A percentile compares a stretch with the other conserved stretches of the same genome.
phyloP scores from a whole-genome alignment of 1,140 invertebrate genomes.

The Macrobrachium rosenbergii region DNA sequence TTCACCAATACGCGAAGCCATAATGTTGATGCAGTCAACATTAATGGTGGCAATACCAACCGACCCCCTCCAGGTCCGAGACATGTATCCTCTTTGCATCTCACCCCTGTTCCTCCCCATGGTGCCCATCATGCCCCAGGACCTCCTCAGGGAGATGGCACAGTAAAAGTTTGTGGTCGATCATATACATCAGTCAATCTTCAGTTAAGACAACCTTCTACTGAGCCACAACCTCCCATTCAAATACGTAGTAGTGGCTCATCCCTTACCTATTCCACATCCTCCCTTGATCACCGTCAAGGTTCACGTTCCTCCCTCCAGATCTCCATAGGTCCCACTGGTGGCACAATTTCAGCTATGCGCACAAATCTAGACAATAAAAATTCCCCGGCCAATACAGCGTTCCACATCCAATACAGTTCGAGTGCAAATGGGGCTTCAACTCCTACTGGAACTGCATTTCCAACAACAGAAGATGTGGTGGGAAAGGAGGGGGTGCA shows the following conservation, averaged over 20 bases:
- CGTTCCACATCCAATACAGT: conserved; percentile 66
- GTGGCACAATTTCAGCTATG: conserved; percentile 66
- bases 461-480: conserved; percentile 55
- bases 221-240: conserved; percentile 63
- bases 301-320: conserved; percentile 66
- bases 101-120: conserved; percentile 63
- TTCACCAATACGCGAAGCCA: conserved; percentile 29
- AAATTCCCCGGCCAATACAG: conserved; percentile 65
- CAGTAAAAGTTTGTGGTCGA: conserved; percentile 61
- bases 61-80: conserved; percentile 64
- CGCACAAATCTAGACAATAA: conserved; percentile 65
- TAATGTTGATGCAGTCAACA: conserved; percentile 15
- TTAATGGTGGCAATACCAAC: conserved; percentile 31
- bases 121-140: conserved; percentile 64
- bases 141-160: conserved; percentile 57
- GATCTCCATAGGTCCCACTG: conserved; percentile 66
- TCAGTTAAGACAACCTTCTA: conserved; percentile 62
- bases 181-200: conserved; percentile 66
- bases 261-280: conserved; percentile 65
- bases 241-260: conserved; percentile 64
- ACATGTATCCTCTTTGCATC: conserved; percentile 63
- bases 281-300: conserved; percentile 64
- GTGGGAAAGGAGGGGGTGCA: conserved; percentile 55
- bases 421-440: conserved; percentile 46
- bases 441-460: conserved; percentile 52